Evolutionary conservation across 1,140 invertebrate genomes (phyloP).

Genomic region (Tetragonula clypearis): DNA sequence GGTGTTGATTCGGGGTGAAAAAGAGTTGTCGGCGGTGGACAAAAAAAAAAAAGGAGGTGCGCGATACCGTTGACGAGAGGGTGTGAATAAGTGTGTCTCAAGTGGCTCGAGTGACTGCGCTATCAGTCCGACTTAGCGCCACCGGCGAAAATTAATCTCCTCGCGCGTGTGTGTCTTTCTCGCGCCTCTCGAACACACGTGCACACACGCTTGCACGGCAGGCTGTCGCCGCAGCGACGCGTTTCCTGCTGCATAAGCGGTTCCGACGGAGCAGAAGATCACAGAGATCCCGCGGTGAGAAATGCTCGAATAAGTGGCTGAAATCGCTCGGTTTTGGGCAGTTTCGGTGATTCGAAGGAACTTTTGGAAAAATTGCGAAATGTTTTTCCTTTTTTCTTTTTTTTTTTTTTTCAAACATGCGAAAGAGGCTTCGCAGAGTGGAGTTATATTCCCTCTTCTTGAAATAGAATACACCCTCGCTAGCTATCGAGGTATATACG

Average conservation of each 20-base stretch:
- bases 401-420: no score
- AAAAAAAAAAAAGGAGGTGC: constrained; percentile 48
- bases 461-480: no score
- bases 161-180: constrained; percentile 31
- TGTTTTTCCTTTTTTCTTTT: no score
- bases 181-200: not conserved
- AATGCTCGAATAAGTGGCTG: not conserved
- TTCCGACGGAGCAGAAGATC: constrained; percentile 10
- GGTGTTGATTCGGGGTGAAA: constrained; percentile 7
- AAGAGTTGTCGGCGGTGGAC: constrained; percentile 53
- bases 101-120: constrained; percentile 70
- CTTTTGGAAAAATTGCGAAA: no score
- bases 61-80: constrained; percentile 70
- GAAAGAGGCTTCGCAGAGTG: no score
- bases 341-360: no score
- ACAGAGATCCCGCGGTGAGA: not conserved
- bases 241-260: not conserved
- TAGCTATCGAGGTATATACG: no score
- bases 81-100: constrained; percentile 77
- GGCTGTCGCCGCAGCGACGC: not conserved
- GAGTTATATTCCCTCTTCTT: no score
- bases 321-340: not conserved
- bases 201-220: not conserved
- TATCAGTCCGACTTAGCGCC: constrained; percentile 59
- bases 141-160: constrained; percentile 69